phyloP scores from a whole-genome alignment of 1,140 invertebrate species.

The Calephelis virginiensis region DNA sequence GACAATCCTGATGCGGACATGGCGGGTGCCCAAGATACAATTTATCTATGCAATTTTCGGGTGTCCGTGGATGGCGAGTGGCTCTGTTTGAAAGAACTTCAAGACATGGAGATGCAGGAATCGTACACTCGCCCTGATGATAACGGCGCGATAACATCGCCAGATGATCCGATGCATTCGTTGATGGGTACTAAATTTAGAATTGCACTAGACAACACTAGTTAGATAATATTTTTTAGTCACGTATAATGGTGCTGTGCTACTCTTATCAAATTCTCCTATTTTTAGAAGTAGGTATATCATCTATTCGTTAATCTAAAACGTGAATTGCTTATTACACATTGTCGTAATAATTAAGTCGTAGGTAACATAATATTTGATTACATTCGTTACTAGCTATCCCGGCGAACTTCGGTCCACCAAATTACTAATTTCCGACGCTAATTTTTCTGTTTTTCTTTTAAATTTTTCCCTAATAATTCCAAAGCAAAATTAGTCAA shows the following conservation, averaged over 20 bases:
- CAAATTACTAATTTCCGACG: too few species aligned
- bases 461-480: too few species aligned
- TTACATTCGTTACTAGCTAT: too few species aligned
- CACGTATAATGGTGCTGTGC: not conserved
- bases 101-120: constrained; percentile 91
- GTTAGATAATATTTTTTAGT: not conserved
- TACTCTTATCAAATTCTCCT: not conserved
- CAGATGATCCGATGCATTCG: constrained; percentile 75
- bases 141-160: constrained; percentile 79
- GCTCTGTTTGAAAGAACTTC: constrained; percentile 96
- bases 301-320: too few species aligned
- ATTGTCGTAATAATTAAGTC: not conserved
- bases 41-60: constrained; percentile 97
- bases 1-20: constrained; percentile 79
- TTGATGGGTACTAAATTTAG: constrained; percentile 65
- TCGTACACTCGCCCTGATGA: constrained; percentile 79
- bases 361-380: too few species aligned
- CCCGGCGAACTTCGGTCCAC: too few species aligned
- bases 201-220: not conserved
- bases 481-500: too few species aligned
- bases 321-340: not conserved
- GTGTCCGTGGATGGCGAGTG: constrained; percentile 98
- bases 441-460: too few species aligned
- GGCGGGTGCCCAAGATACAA: constrained; percentile 94
- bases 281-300: not conserved